Conservation (phyloP, 2,888 invertebrate species). For the Phengaris arion region DNA sequence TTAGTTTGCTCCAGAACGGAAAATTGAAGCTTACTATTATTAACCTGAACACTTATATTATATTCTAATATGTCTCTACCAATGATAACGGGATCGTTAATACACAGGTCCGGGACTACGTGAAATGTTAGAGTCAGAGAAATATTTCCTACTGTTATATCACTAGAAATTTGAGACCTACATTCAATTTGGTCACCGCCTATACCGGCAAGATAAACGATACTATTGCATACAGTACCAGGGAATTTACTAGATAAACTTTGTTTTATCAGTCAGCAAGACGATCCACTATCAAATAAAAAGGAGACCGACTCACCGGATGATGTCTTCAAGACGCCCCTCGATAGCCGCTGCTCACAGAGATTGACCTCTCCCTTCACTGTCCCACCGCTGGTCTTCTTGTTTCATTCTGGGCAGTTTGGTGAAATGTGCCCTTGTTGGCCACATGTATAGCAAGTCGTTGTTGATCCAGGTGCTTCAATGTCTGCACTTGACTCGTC, state of each 20-base stretch:
- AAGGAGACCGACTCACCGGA: conserved; percentile 38
- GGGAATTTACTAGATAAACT: conserved; percentile 32
- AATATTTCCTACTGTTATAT: neutral
- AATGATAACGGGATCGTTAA: conserved; percentile 32
- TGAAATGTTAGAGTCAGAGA: conserved; percentile 28
- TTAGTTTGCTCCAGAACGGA: neutral
- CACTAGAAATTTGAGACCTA: conserved; percentile 23
- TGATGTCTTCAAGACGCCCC: conserved; percentile 34
- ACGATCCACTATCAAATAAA: conserved; percentile 41
- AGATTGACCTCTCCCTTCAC: conserved; percentile 28
- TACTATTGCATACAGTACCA: conserved; percentile 35
- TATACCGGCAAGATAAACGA: conserved; percentile 40
- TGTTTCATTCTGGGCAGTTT: too few relatives aligned
- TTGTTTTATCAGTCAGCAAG: conserved; percentile 40
- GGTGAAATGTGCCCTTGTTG: too few relatives aligned
- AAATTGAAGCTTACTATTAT: conserved; percentile 30
- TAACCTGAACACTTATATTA: conserved; percentile 33
- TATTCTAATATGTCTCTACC: conserved; percentile 36
- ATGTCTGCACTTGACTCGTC: too few relatives aligned
- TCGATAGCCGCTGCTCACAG: conserved; percentile 30
- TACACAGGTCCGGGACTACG: conserved; percentile 31
- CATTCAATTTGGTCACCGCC: conserved; percentile 37
- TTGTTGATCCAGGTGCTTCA: too few relatives aligned
- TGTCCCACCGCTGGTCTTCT: neutral
- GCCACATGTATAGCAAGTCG: too few relatives aligned